These are phyloP conservation scores for Agrochola litura DNA, from an alignment of 2,888 invertebrate species.

Conservation along the genomic window DNA sequence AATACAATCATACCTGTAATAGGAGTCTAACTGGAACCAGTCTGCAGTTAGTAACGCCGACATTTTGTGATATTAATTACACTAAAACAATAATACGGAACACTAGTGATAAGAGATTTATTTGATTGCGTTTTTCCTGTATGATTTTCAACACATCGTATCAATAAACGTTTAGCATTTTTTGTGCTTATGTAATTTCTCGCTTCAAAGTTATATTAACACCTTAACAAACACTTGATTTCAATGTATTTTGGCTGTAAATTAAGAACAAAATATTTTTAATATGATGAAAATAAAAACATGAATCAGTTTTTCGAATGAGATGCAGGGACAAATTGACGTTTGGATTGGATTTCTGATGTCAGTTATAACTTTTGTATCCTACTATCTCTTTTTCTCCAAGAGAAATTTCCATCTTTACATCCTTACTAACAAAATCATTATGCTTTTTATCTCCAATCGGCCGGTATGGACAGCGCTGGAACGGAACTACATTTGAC, in stretches of 20 bases:
- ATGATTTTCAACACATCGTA: slow-evolving; percentile 31
- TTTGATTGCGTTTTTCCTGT: slow-evolving; percentile 57
- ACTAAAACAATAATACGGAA: slow-evolving; percentile 14
- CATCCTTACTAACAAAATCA: background rate
- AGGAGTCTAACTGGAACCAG: slow-evolving; percentile 87
- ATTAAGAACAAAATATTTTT: background rate
- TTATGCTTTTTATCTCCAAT: background rate
- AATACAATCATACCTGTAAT: slow-evolving; percentile 79
- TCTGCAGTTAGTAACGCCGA: slow-evolving; percentile 87
- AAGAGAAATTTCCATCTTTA: accelerated
- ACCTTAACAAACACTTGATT: background rate
- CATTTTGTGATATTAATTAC: slow-evolving; percentile 75
- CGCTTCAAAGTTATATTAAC: slow-evolving; percentile 3
- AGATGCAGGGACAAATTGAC: slow-evolving; percentile 11
- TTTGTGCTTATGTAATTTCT: background rate
- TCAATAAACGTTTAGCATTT: background rate
- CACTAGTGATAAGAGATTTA: slow-evolving; percentile 49
- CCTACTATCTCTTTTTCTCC: slow-evolving; percentile 14
- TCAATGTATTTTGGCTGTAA: background rate
- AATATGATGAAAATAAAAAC: slow-evolving; percentile 1
- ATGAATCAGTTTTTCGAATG: slow-evolving; percentile 35
- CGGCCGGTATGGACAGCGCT: too few relatives aligned
- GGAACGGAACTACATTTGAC: slow-evolving; percentile 17
- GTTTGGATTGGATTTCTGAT: background rate
- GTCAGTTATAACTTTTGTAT: background rate